Conservation (phyloP, 2,888 invertebrate species). For the Helobdella robusta region DNA sequence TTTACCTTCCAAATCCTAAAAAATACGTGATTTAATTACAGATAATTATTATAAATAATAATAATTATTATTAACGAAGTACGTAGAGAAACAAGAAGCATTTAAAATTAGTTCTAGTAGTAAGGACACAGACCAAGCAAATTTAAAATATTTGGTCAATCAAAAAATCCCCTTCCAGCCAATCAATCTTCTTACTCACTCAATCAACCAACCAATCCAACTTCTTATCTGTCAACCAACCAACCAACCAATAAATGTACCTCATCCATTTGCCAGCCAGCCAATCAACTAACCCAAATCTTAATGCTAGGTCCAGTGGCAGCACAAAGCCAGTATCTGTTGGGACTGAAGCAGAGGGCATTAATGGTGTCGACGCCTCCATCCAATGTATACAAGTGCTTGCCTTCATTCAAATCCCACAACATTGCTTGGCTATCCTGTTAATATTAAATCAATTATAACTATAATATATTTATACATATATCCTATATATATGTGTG, state of each 20-base stretch:
- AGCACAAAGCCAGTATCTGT: conserved; percentile 98
- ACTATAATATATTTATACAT: no score
- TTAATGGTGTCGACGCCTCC: conserved; percentile 98
- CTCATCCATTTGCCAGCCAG: no score
- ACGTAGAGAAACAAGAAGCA: neutral
- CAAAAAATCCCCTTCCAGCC: no score
- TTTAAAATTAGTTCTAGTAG: neutral
- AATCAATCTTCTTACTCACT: no score
- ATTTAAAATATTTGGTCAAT: no score
- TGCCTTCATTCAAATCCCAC: conserved; percentile 98
- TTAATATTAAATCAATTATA: conserved; percentile 23
- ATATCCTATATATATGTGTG: no score
- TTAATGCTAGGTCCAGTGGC: conserved; percentile 95
- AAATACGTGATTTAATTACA: conserved; percentile 24
- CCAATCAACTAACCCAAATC: conserved; percentile 75
- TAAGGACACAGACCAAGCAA: no score
- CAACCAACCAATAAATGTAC: neutral
- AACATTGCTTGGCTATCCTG: conserved; percentile 96
- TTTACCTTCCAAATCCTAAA: conserved; percentile 91
- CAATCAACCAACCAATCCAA: no score
- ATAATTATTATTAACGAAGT: no score
- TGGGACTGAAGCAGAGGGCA: conserved; percentile 95
- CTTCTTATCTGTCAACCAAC: neutral
- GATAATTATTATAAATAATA: neutral
- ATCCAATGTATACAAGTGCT: conserved; percentile 94